phyloP scores from a whole-genome alignment of 2,888 invertebrate genomes.

The Zhuqinia jingwanae region DNA sequence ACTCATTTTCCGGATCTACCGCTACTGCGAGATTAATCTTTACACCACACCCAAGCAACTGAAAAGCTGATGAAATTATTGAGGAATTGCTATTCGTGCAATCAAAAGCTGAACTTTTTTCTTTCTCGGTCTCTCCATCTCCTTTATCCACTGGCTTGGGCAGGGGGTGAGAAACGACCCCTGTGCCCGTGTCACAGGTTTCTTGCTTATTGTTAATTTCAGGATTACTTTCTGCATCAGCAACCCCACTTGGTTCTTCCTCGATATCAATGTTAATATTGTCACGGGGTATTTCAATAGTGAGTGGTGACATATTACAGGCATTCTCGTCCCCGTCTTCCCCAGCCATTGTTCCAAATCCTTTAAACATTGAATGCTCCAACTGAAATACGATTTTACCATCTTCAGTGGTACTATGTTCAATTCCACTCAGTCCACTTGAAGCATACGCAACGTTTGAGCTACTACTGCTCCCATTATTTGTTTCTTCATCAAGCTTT shows the following conservation, averaged over 20 bases:
- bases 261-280: background rate
- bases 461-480: background rate
- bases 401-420: conserved; percentile 13
- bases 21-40: background rate
- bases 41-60: conserved; percentile 50
- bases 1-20: conserved; percentile 5
- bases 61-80: background rate
- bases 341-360: background rate
- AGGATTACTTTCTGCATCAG: background rate
- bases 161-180: background rate
- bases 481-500: too few species aligned
- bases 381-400: conserved; percentile 59
- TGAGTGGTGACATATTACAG: conserved; percentile 45
- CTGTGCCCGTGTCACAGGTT: background rate
- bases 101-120: background rate
- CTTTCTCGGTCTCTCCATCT: background rate
- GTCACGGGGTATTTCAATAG: conserved; percentile 53
- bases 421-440: background rate
- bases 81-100: conserved; percentile 19
- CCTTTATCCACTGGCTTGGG: too few species aligned
- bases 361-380: conserved; percentile 50
- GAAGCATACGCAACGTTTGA: background rate
- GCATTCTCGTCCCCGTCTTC: conserved; percentile 1
- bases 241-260: background rate
- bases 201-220: background rate